Percentiles rank a stretch among this genome's conserved stretches.
These are phyloP conservation scores for Rachycentron canadum DNA, from an alignment of 2,797 vertebrate species.

Conservation along the genomic window DNA sequence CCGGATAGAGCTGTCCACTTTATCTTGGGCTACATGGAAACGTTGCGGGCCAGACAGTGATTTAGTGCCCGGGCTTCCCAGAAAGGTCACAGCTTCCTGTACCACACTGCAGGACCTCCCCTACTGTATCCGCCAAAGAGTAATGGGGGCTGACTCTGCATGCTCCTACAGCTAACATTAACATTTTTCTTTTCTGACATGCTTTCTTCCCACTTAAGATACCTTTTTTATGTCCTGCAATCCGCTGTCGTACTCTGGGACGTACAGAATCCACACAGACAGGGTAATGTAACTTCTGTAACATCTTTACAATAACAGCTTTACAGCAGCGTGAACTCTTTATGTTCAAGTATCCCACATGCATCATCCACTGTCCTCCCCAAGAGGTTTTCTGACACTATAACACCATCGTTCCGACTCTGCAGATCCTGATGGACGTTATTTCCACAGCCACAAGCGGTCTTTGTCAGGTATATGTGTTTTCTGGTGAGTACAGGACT, in stretches of 20 bases:
- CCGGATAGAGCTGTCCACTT: conserved; percentile 85
- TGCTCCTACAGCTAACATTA: conserved; percentile 69
- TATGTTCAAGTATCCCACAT: no score
- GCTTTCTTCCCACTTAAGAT: conserved; percentile 43
- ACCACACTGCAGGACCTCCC: conserved; percentile 75
- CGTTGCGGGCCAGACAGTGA: conserved; percentile 81
- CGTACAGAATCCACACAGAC: not conserved
- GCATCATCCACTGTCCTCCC: no score
- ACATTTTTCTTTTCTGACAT: conserved; percentile 75
- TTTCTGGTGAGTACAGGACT: no score
- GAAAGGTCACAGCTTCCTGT: conserved; percentile 84
- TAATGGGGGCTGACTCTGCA: conserved; percentile 75
- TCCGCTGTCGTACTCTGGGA: not conserved
- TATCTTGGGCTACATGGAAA: conserved; percentile 80
- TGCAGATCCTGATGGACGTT: no score
- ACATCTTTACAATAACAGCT: no score
- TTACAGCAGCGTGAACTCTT: no score
- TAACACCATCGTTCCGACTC: no score
- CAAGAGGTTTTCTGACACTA: no score
- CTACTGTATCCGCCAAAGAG: conserved; percentile 69
- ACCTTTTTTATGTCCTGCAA: conserved; percentile 39
- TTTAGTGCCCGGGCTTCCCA: conserved; percentile 76
- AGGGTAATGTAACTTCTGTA: not conserved
- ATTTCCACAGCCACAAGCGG: no score
- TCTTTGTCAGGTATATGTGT: no score